Percentiles rank a stretch among this genome's conserved stretches.
These are phyloP conservation scores for Globia sparganii DNA, from an alignment of 2,888 invertebrate species.

Conservation along the genomic window DNA sequence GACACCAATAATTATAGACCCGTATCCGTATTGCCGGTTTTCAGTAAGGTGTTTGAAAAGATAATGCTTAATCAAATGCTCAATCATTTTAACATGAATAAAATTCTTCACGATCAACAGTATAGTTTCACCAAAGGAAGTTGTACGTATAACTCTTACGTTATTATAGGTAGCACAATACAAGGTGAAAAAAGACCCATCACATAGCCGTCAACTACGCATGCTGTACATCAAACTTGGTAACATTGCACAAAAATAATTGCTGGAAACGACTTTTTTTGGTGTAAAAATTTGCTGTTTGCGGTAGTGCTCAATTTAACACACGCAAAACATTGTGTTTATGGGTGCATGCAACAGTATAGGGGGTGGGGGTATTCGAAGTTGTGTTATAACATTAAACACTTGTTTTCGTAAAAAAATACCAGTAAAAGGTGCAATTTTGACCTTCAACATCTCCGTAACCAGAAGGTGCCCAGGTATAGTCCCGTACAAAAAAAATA, in stretches of 20 bases:
- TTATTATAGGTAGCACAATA: not conserved
- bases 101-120: too few relatives aligned
- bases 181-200: not conserved
- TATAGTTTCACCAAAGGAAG: too few relatives aligned
- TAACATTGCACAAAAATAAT: not conserved
- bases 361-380: not conserved
- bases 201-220: not conserved
- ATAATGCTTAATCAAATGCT: too few relatives aligned
- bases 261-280: not conserved
- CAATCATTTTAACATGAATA: too few relatives aligned
- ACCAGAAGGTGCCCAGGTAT: not conserved
- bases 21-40: too few relatives aligned
- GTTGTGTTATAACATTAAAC: not conserved
- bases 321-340: not conserved
- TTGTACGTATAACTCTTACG: too few relatives aligned
- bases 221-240: not conserved
- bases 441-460: not conserved
- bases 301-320: not conserved
- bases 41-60: too few relatives aligned
- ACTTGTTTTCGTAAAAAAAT: not conserved
- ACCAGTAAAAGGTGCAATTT: not conserved
- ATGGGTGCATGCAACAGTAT: not conserved
- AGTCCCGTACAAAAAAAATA: not conserved
- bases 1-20: too few relatives aligned
- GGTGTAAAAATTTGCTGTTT: not conserved